Evolutionary conservation across 2,797 vertebrate species (phyloP), one percentile per base, ranked within the genome.

Genomic region (Sebastes cheni): DNA sequence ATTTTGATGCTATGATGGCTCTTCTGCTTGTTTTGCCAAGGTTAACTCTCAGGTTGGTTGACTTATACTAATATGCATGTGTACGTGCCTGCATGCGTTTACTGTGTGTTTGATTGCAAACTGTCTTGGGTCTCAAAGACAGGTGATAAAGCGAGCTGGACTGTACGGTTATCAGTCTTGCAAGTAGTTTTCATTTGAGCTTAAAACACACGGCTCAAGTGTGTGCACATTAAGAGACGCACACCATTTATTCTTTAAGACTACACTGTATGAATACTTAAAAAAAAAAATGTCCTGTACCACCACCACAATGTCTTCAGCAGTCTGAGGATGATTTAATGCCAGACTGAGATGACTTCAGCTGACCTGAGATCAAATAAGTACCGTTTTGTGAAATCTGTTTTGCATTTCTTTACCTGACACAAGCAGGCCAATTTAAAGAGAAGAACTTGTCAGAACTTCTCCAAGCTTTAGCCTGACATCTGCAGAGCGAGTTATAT

Each of bases 81-180:
- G 9, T 54, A 50, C 10, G 13, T 65, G 16, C 22, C 4, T 61
- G n/a, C 42, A 27, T 71, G 42, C 7, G 16, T 46, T 5, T 42
- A 42, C 39, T 42, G 39, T 60, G 16, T 42, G n/a, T 39, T 39
- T 64, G 42, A 54, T 27, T 80, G 14, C 18, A 79, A 59, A 86
- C 0, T 65, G 22, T 72, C 32, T 3, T 2, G 20, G 66, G 58
- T 59, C 70, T 75, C 42, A 72, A 70, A 80, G n/a, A 59, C 69
- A 74, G 13, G 5, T 64, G 42, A 73, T 34, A 70, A 32, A 50
- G 13, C 52, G 4, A 54, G n/a, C 10, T 14, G 29, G 22, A 27
- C 23, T 81, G 22, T 22, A 18, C 13, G 18, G 23, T 79, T 62
- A 67, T 74, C 32, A 39, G 25, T 67, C 34, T 8, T 52, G 46